phyloP scores from a whole-genome alignment of 2,888 invertebrate genomes.

The Tetropium fuscum region DNA sequence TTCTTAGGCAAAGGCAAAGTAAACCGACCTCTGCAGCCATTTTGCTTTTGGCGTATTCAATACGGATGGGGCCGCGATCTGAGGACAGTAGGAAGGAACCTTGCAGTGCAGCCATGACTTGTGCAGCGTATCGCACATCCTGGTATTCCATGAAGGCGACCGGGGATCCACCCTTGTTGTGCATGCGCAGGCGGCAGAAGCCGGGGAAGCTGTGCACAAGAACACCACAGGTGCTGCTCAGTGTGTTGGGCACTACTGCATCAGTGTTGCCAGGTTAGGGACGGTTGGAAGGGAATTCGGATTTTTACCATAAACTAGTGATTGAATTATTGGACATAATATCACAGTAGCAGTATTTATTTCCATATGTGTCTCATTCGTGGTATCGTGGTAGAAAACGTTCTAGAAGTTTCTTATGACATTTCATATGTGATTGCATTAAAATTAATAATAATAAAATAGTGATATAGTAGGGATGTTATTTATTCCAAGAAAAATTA shows the following conservation, averaged over 20 bases:
- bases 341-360: too few species aligned
- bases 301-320: too few species aligned
- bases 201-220: slow-evolving; percentile 93
- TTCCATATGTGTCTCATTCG: too few species aligned
- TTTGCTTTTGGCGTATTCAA: slow-evolving; percentile 99
- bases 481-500: too few species aligned
- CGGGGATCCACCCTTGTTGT: slow-evolving; percentile 88
- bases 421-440: too few species aligned
- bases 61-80: slow-evolving; percentile 96
- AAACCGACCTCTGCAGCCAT: slow-evolving; percentile 86
- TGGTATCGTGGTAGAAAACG: too few species aligned
- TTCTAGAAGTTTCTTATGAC: too few species aligned
- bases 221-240: slow-evolving; percentile 63
- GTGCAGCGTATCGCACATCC: slow-evolving; percentile 91
- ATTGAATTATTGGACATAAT: too few species aligned
- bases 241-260: slow-evolving; percentile 54
- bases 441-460: too few species aligned
- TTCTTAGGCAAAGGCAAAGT: slow-evolving; percentile 29
- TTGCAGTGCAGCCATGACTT: slow-evolving; percentile 94
- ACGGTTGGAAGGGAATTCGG: not conserved
- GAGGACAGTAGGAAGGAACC: slow-evolving; percentile 96
- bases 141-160: slow-evolving; percentile 99
- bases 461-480: too few species aligned
- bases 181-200: slow-evolving; percentile 97
- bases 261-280: slow-evolving; percentile 33